phyloP scores from a whole-genome alignment of 2,113 vertebrate genomes.

The Corythoichthys intestinalis region DNA sequence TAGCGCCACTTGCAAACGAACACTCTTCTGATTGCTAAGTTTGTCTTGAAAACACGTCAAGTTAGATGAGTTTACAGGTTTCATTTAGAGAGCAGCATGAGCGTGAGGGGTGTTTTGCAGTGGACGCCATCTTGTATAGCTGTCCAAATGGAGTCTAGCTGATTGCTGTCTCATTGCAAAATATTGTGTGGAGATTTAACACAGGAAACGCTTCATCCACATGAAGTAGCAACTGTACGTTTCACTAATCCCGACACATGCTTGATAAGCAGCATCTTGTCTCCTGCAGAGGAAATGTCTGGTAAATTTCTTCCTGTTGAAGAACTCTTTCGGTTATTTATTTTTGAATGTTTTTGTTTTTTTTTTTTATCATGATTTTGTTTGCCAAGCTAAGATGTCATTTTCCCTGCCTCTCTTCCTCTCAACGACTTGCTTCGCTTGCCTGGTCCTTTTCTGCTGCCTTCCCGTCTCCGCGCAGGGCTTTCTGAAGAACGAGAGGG shows the following conservation, averaged over 20 bases:
- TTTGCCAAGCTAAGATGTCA: constrained; percentile 8
- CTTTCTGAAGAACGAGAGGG: constrained; percentile 96
- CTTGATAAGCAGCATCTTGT: constrained; percentile 6
- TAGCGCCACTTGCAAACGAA: constrained; percentile 10
- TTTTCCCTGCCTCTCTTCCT: constrained; percentile 19
- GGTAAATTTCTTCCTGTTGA: constrained; percentile 20
- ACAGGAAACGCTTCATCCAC: background rate
- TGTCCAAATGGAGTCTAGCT: constrained; percentile 44
- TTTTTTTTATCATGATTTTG: constrained; percentile 9
- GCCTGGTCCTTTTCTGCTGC: constrained; percentile 7
- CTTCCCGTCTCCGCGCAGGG: constrained; percentile 72
- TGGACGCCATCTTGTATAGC: constrained; percentile 46
- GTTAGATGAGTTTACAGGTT: constrained; percentile 1
- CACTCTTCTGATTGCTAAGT: constrained; percentile 11
- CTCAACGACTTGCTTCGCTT: background rate
- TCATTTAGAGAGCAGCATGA: background rate
- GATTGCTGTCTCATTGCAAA: constrained; percentile 17
- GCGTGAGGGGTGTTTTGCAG: constrained; percentile 1
- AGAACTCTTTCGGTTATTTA: constrained; percentile 14
- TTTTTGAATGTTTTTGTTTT: constrained; percentile 4
- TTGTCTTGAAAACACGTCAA: constrained; percentile 8
- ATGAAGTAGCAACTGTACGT: background rate
- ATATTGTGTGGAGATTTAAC: constrained; percentile 5
- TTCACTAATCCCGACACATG: constrained; percentile 18
- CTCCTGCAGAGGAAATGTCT: constrained; percentile 24